A percentile compares a stretch with the other conserved stretches of the same genome.
These are phyloP conservation scores for Ryuthela nishihirai DNA, from an alignment of 2,888 invertebrate genomes.

Conservation along the genomic window DNA sequence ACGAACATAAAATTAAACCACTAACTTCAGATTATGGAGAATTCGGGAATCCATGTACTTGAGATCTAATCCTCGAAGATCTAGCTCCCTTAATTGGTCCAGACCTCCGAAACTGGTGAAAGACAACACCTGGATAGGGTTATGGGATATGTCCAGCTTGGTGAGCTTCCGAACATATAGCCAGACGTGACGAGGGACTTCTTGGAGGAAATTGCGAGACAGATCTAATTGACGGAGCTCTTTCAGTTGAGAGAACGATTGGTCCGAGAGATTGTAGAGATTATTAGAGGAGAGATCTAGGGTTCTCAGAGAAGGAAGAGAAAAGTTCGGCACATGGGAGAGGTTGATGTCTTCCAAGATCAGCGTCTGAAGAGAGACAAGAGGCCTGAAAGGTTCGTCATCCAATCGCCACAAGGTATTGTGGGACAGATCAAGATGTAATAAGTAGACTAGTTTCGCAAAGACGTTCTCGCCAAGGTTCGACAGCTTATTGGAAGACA, in stretches of 20 bases:
- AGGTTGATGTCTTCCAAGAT: conserved; percentile 73
- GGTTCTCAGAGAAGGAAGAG: conserved; percentile 70
- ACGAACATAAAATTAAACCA: background rate
- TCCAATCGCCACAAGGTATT: conserved; percentile 75
- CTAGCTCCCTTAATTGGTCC: conserved; percentile 68
- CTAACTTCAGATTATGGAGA: conserved; percentile 41
- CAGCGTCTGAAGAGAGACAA: conserved; percentile 72
- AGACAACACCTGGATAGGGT: conserved; percentile 62
- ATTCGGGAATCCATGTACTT: conserved; percentile 41
- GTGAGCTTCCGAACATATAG: conserved; percentile 67
- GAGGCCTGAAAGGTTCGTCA: conserved; percentile 74
- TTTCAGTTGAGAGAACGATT: conserved; percentile 47
- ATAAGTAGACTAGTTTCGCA: conserved; percentile 44
- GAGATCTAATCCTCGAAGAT: conserved; percentile 47
- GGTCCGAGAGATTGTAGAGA: conserved; percentile 66
- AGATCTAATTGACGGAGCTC: conserved; percentile 67
- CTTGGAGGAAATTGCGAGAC: conserved; percentile 69
- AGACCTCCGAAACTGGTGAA: conserved; percentile 56
- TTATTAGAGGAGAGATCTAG: conserved; percentile 76
- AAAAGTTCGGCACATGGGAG: conserved; percentile 66
- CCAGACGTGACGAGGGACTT: conserved; percentile 72
- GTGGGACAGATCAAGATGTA: conserved; percentile 65
- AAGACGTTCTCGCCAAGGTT: conserved; percentile 46
- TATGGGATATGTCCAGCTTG: conserved; percentile 72
- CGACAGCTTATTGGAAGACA: conserved; percentile 58